A percentile compares a stretch with the other conserved stretches of the same genome.
Evolutionary conservation across 2,797 vertebrate genomes (phyloP).

Genomic region (Peromyscus eremicus): DNA sequence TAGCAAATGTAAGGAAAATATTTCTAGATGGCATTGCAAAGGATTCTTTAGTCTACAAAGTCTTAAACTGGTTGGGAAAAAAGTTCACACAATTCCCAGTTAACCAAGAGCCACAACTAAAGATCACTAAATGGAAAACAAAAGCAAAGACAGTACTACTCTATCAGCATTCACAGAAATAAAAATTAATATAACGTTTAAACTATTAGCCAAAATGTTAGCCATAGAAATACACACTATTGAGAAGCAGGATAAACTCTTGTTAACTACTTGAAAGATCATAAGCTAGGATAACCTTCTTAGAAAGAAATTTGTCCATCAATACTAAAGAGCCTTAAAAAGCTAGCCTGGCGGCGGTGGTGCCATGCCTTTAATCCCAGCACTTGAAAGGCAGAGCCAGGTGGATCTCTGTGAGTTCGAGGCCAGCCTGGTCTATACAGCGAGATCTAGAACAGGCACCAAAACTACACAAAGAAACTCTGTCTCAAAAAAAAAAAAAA

Average conservation of each 20-base stretch:
- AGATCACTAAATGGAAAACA: constrained; percentile 57
- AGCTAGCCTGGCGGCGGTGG: background rate
- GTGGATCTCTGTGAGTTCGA: no score
- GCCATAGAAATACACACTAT: background rate
- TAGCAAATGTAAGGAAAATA: constrained; percentile 55
- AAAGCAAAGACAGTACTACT: background rate
- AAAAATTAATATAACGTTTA: background rate
- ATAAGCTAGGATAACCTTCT: background rate
- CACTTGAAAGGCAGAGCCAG: no score
- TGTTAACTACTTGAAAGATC: background rate
- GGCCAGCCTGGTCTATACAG: no score
- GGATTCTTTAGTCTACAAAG: constrained; percentile 12
- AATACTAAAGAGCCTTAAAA: background rate
- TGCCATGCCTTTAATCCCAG: no score
- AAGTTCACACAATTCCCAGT: background rate
- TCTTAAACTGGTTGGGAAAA: constrained; percentile 25
- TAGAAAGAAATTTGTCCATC: constrained; percentile 36
- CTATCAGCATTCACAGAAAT: background rate
- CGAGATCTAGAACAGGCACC: no score
- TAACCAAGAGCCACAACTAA: constrained; percentile 18
- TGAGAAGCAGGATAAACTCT: constrained; percentile 7
- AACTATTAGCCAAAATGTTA: background rate
- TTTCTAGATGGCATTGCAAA: constrained; percentile 38
- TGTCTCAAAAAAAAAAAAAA: no score
- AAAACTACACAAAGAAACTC: no score